Conservation (phyloP, 1,140 invertebrate species). For the Achroia grisella region DNA sequence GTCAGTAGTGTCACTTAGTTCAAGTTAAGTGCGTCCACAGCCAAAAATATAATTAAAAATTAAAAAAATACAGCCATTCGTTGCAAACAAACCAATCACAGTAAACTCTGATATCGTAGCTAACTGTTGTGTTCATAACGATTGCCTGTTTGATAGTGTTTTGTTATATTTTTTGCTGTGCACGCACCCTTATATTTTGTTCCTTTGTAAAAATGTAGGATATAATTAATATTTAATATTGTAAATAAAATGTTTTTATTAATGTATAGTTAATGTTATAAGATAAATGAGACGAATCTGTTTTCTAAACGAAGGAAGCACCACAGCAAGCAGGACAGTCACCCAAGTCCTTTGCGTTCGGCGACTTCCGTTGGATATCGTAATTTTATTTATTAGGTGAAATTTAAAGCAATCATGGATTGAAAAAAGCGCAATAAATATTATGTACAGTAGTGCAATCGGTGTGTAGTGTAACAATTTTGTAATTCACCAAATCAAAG, state of each 20-base stretch:
- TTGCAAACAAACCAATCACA: too few relatives aligned
- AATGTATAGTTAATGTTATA: constrained; percentile 47
- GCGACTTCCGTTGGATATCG: constrained; percentile 20
- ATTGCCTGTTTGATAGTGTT: too few relatives aligned
- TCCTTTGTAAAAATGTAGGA: constrained; percentile 68
- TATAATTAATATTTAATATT: constrained; percentile 58
- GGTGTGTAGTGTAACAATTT: constrained; percentile 26
- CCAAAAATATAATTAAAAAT: too few relatives aligned
- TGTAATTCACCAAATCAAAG: too few relatives aligned
- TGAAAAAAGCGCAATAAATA: constrained; percentile 32
- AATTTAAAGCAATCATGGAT: constrained; percentile 15
- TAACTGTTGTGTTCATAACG: too few relatives aligned
- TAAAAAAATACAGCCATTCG: too few relatives aligned
- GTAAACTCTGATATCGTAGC: too few relatives aligned
- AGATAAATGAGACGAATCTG: constrained; percentile 34
- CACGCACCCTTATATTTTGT: too few relatives aligned
- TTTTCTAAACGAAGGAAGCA: constrained; percentile 43
- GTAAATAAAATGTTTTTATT: constrained; percentile 70
- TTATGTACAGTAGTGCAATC: constrained; percentile 40
- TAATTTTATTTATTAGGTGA: constrained; percentile 14
- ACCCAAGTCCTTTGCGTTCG: too few relatives aligned
- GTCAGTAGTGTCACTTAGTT: constrained; percentile 58
- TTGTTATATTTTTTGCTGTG: too few relatives aligned
- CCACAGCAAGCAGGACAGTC: too few relatives aligned
- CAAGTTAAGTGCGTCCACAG: too few relatives aligned